These are phyloP conservation scores for Tachystola acroxantha DNA, from an alignment of 2,888 invertebrate species.

Conservation along the genomic window DNA sequence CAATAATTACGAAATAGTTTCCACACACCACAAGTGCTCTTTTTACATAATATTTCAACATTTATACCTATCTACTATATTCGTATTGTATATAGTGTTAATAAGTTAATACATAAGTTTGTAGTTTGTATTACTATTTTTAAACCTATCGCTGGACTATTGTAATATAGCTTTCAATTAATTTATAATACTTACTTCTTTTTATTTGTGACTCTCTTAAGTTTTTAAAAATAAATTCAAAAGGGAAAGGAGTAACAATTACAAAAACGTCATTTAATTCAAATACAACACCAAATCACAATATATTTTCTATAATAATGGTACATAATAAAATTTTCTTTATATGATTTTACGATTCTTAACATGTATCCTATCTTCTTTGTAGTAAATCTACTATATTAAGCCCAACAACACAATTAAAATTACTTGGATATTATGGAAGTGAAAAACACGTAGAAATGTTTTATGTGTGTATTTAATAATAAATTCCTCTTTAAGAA, in stretches of 20 bases:
- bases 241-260: slow-evolving; percentile 68
- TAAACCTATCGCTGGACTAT: slow-evolving; percentile 8
- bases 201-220: background rate
- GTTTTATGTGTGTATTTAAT: slow-evolving; percentile 42
- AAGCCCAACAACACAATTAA: slow-evolving; percentile 23
- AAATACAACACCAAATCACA: slow-evolving; percentile 78
- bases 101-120: slow-evolving; percentile 17
- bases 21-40: too few species aligned
- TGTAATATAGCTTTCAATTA: slow-evolving; percentile 23
- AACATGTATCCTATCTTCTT: slow-evolving; percentile 43
- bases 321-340: slow-evolving; percentile 65
- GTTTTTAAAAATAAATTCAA: slow-evolving; percentile 18
- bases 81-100: slow-evolving; percentile 36
- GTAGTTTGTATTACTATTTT: slow-evolving; percentile 7
- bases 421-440: slow-evolving; percentile 31
- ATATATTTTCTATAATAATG: slow-evolving; percentile 76
- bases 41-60: background rate
- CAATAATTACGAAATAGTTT: too few species aligned
- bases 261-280: slow-evolving; percentile 75
- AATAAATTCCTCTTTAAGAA: slow-evolving; percentile 50
- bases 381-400: slow-evolving; percentile 39
- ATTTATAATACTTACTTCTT: slow-evolving; percentile 8
- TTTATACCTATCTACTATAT: slow-evolving; percentile 1
- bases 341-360: slow-evolving; percentile 55
- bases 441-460: slow-evolving; percentile 43